These are phyloP conservation scores for Sebastes nivosus DNA, from an alignment of 2,797 vertebrate genomes.

Conservation along the genomic window DNA sequence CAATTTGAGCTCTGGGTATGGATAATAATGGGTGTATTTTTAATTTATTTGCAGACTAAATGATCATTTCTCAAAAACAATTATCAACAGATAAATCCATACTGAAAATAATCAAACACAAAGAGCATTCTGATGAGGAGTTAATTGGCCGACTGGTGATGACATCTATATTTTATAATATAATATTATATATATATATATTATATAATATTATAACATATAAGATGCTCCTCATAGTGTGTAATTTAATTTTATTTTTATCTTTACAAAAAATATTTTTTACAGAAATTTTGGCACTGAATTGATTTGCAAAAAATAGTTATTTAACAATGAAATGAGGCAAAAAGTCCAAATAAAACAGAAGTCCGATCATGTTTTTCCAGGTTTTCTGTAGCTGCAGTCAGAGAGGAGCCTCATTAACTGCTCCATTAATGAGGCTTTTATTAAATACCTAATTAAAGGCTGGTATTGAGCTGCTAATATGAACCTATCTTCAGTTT, in stretches of 20 bases:
- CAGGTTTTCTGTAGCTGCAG: not conserved
- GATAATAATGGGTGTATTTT: not conserved
- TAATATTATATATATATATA: too few species aligned
- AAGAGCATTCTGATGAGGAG: too few species aligned
- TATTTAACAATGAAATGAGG: not conserved
- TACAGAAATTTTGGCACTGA: rapidly evolving
- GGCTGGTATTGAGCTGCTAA: not conserved
- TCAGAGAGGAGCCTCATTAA: not conserved
- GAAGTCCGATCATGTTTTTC: not conserved
- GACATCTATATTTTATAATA: too few species aligned
- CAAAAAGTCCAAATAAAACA: not conserved
- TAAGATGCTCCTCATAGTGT: not conserved
- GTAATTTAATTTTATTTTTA: not conserved
- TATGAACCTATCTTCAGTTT: not conserved
- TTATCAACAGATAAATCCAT: not conserved
- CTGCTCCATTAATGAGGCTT: not conserved
- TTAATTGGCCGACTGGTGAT: not conserved
- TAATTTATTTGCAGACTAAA: not conserved
- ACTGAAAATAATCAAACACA: not conserved
- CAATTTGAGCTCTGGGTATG: not conserved
- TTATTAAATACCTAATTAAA: not conserved
- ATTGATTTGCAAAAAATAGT: not conserved
- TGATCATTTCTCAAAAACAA: not conserved
- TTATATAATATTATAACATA: too few species aligned
- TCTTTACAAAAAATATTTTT: not conserved